Percentiles rank a stretch among this genome's conserved stretches.
These are phyloP conservation scores for Coelogynopora nodosa DNA, from an alignment of 2,888 invertebrate species.

Conservation along the genomic window DNA sequence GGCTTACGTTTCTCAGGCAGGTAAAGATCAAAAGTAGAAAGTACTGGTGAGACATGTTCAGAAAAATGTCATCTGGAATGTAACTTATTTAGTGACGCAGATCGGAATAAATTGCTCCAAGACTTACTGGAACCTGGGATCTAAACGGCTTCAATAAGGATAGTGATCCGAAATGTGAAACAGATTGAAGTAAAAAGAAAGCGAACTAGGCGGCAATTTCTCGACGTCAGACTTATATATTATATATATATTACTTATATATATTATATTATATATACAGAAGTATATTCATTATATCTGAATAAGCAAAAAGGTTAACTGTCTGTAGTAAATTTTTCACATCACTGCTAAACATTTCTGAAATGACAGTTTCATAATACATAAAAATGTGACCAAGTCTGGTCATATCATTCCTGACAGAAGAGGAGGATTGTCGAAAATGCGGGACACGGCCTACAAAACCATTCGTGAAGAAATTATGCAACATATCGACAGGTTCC, in stretches of 20 bases:
- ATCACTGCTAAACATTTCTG: neutral
- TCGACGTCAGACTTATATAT: neutral
- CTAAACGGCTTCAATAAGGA: neutral
- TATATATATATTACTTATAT: too few species aligned
- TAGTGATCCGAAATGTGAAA: neutral
- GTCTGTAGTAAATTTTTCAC: neutral
- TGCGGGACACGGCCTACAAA: neutral
- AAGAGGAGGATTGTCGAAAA: neutral
- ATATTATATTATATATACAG: too few species aligned
- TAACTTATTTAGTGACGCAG: neutral
- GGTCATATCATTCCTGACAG: neutral
- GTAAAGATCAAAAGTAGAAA: neutral
- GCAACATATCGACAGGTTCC: slow-evolving; percentile 38
- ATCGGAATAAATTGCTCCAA: neutral
- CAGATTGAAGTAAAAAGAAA: neutral
- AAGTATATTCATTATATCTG: neutral
- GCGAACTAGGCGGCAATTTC: neutral
- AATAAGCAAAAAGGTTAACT: neutral
- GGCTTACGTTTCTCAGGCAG: neutral
- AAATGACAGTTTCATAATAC: neutral
- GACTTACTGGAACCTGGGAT: neutral
- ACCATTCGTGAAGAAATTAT: neutral
- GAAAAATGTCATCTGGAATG: neutral
- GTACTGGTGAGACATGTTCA: neutral
- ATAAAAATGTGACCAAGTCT: neutral